Evolutionary conservation across 1,140 invertebrate genomes (phyloP).

Genomic region (Drosophila bipectinata): DNA sequence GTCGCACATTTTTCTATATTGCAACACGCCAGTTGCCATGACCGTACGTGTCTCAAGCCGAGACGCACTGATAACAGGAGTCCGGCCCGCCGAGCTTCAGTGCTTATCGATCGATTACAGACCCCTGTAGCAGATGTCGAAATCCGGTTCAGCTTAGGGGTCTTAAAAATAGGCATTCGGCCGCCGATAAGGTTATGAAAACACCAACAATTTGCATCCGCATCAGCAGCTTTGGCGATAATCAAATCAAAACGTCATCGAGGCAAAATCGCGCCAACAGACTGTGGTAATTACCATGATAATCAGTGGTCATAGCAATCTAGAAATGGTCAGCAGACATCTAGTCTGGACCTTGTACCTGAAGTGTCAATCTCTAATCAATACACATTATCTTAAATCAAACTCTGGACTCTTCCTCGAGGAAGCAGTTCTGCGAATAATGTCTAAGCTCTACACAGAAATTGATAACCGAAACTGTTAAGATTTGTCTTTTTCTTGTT

Average conservation of each 20-base stretch:
- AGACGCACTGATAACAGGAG: slow-evolving; percentile 26
- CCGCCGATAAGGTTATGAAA: slow-evolving; percentile 19
- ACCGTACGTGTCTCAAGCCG: slow-evolving; percentile 26
- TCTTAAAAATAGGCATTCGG: slow-evolving; percentile 36
- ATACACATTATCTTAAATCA: slow-evolving; percentile 18
- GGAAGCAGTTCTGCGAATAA: slow-evolving; percentile 16
- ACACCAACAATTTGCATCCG: slow-evolving; percentile 49
- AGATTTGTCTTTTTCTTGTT: slow-evolving; percentile 1
- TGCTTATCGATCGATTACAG: slow-evolving; percentile 48
- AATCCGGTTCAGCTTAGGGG: slow-evolving; percentile 61
- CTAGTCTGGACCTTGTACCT: slow-evolving; percentile 20
- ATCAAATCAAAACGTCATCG: slow-evolving; percentile 21
- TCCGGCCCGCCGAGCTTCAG: slow-evolving; percentile 33
- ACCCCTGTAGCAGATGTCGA: slow-evolving; percentile 9
- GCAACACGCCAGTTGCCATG: slow-evolving; percentile 18
- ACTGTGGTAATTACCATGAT: neutral
- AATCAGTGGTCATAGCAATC: neutral
- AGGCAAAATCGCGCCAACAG: slow-evolving; percentile 15
- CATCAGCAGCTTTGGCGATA: slow-evolving; percentile 25
- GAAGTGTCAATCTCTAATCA: neutral
- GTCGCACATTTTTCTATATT: neutral
- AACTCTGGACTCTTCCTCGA: neutral
- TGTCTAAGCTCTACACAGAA: neutral
- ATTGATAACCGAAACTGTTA: slow-evolving; percentile 10
- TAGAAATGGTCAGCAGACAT: slow-evolving; percentile 23